Percentiles rank a stretch among this genome's conserved stretches.
Conservation (phyloP, 2,113 vertebrate species). For the Oryzias curvinotus region DNA sequence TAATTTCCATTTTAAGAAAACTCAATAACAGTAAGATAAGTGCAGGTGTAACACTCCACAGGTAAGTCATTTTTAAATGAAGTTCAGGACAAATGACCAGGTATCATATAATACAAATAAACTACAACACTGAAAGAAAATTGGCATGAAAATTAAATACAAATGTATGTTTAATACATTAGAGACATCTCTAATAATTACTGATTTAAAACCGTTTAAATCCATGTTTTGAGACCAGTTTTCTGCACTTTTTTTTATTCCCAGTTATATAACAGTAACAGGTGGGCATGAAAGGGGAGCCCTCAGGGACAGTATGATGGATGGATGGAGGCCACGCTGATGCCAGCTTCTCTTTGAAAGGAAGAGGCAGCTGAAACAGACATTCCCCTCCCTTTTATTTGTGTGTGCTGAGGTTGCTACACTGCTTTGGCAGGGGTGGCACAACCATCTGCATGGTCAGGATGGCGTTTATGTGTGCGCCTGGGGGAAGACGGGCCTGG, state of each 20-base stretch:
- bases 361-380: slow-evolving; percentile 70
- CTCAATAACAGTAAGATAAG: no score
- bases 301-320: slow-evolving; percentile 46
- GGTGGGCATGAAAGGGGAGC: slow-evolving; percentile 50
- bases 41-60: no score
- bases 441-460: slow-evolving; percentile 66
- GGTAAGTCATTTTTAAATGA: no score
- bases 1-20: no score
- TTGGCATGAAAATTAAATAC: no score
- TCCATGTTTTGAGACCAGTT: not conserved
- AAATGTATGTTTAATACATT: no score
- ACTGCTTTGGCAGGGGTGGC: slow-evolving; percentile 68
- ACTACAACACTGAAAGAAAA: no score
- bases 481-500: slow-evolving; percentile 55
- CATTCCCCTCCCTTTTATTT: slow-evolving; percentile 60
- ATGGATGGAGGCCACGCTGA: slow-evolving; percentile 58
- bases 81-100: no score
- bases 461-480: slow-evolving; percentile 35
- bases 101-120: no score
- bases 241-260: not conserved
- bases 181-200: no score
- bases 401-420: slow-evolving; percentile 42
- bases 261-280: slow-evolving; percentile 46
- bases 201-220: no score
- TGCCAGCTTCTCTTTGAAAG: slow-evolving; percentile 60